Conservation (phyloP, 1,140 invertebrate species). For the Microvelia longipes region DNA sequence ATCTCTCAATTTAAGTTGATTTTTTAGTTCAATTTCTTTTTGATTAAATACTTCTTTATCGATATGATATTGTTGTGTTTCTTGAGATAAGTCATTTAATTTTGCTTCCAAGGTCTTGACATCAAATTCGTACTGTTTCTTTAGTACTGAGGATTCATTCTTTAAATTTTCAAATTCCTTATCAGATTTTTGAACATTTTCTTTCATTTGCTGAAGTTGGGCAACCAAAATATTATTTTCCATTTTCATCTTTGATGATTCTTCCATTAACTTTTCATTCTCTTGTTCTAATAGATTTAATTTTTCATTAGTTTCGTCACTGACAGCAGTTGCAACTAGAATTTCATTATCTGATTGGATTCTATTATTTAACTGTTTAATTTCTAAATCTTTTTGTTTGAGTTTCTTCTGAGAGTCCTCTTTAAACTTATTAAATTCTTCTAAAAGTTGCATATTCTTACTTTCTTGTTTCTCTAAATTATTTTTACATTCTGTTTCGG, state of each 20-base stretch:
- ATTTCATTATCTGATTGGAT: not conserved
- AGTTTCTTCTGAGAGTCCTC: not conserved
- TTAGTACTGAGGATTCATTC: not conserved
- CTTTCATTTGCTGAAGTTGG: not conserved
- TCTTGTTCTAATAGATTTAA: constrained; percentile 9
- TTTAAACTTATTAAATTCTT: constrained; percentile 11
- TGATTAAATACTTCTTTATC: constrained; percentile 12
- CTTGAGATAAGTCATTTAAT: not conserved
- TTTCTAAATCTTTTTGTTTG: not conserved
- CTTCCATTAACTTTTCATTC: not conserved
- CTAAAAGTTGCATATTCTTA: constrained; percentile 1
- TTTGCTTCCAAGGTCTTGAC: not conserved
- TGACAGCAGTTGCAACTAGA: not conserved
- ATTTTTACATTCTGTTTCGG: constrained; percentile 7
- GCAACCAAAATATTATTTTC: not conserved
- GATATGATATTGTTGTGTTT: constrained; percentile 10
- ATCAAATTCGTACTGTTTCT: not conserved
- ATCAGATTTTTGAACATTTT: not conserved
- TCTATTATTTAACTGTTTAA: not conserved
- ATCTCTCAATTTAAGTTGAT: constrained; percentile 11
- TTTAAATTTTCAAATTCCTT: not conserved
- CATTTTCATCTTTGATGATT: constrained; percentile 1
- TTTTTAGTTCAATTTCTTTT: constrained; percentile 12
- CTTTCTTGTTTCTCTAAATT: not conserved
- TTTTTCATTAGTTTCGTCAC: not conserved